phyloP scores from a whole-genome alignment of 2,888 invertebrate species.

The Drosophila nr. perissopoda region DNA sequence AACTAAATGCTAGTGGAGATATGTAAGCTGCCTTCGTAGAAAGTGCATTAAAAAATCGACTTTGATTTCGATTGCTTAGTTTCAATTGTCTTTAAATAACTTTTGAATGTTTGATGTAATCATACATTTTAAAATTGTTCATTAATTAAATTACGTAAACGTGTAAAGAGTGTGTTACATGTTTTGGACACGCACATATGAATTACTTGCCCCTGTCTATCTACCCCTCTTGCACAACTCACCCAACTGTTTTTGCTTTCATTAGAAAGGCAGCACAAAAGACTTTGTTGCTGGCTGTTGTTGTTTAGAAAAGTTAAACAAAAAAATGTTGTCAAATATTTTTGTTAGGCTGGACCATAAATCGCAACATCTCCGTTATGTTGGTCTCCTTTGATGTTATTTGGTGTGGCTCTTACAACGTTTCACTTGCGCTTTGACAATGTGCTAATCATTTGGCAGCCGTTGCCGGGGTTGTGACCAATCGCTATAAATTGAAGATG shows the following conservation, averaged over 20 bases:
- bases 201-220: constrained; percentile 4
- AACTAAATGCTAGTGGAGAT: background rate
- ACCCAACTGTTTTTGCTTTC: constrained; percentile 58
- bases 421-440: constrained; percentile 55
- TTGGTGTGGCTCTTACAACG: constrained; percentile 14
- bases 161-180: constrained; percentile 60
- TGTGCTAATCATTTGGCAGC: constrained; percentile 29
- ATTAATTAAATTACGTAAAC: constrained; percentile 76
- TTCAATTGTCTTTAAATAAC: constrained; percentile 35
- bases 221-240: constrained; percentile 14
- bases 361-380: constrained; percentile 32
- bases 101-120: constrained; percentile 58
- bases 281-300: constrained; percentile 43
- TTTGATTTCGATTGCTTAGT: constrained; percentile 16
- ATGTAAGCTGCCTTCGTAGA: background rate
- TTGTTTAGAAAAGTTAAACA: constrained; percentile 38
- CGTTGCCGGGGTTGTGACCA: constrained; percentile 38
- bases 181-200: constrained; percentile 58
- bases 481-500: constrained; percentile 59
- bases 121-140: constrained; percentile 59
- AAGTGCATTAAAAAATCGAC: constrained; percentile 42
- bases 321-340: constrained; percentile 47
- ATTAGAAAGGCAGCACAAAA: constrained; percentile 68
- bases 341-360: constrained; percentile 39
- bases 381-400: constrained; percentile 29